Evolutionary conservation across 2,113 vertebrate species (phyloP).

Genomic region (Pao palembangensis): DNA sequence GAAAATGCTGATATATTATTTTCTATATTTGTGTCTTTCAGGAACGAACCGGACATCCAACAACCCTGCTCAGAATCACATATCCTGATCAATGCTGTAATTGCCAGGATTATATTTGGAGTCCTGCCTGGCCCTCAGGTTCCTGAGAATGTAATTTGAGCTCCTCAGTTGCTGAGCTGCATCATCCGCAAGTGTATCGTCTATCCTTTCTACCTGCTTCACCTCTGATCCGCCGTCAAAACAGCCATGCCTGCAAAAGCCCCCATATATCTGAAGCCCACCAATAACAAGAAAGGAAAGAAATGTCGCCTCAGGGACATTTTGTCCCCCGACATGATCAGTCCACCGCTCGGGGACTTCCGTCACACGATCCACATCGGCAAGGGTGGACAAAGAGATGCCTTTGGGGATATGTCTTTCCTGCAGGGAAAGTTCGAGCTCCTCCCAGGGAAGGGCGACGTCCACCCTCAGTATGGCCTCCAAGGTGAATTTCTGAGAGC

Average conservation of each 20-base stretch:
- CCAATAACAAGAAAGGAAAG: slow-evolving; percentile 92
- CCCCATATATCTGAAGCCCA: slow-evolving; percentile 95
- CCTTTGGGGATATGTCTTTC: slow-evolving; percentile 98
- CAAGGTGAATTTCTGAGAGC: slow-evolving; percentile 87
- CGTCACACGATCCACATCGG: slow-evolving; percentile 98
- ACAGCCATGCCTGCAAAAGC: slow-evolving; percentile 94
- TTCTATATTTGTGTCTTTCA: slow-evolving; percentile 58
- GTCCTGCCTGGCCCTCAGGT: slow-evolving; percentile 15
- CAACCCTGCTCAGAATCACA: slow-evolving; percentile 17
- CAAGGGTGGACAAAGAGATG: slow-evolving; percentile 88
- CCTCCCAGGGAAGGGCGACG: slow-evolving; percentile 83
- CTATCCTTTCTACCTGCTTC: slow-evolving; percentile 31
- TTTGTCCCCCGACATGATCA: slow-evolving; percentile 97
- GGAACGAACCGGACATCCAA: slow-evolving; percentile 33
- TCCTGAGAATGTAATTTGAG: slow-evolving; percentile 74
- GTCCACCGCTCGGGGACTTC: slow-evolving; percentile 95
- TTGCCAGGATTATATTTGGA: slow-evolving; percentile 41
- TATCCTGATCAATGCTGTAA: slow-evolving; percentile 47
- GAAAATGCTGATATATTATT: slow-evolving; percentile 25
- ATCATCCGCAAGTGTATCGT: slow-evolving; percentile 29
- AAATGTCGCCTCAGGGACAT: slow-evolving; percentile 95
- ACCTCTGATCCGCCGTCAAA: slow-evolving; percentile 22
- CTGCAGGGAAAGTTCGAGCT: slow-evolving; percentile 96
- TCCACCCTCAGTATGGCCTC: slow-evolving; percentile 72
- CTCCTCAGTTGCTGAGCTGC: slow-evolving; percentile 27